Percentiles rank a stretch among this genome's conserved stretches.
Evolutionary conservation across 2,888 invertebrate species (phyloP).

Genomic region (Troides aeacus): DNA sequence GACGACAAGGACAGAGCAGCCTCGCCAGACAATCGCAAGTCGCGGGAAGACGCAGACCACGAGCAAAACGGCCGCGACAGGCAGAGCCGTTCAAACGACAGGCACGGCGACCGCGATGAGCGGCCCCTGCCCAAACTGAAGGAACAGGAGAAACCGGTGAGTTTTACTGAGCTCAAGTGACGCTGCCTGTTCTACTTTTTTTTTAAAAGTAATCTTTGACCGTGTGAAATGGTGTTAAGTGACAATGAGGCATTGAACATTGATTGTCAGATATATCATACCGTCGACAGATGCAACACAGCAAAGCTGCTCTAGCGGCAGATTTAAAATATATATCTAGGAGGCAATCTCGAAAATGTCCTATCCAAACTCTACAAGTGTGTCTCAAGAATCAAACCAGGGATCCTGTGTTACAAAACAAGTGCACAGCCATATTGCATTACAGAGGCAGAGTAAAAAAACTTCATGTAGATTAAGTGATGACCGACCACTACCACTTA

Average conservation of each 20-base stretch:
- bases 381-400: no score
- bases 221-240: neutral
- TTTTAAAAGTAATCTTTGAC: neutral
- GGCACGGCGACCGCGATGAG: conserved; percentile 53
- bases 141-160: conserved; percentile 86
- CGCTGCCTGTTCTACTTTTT: neutral
- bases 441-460: neutral
- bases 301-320: no score
- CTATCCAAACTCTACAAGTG: no score
- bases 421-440: no score
- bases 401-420: no score
- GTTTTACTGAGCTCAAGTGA: conserved; percentile 38
- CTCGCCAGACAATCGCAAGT: conserved; percentile 35
- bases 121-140: conserved; percentile 85
- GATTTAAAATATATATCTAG: no score
- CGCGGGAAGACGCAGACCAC: conserved; percentile 31
- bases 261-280: no score
- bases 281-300: no score
- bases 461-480: neutral
- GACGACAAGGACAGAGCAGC: conserved; percentile 38
- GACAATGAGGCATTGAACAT: no score
- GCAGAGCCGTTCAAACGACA: conserved; percentile 57
- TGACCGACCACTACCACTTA: no score
- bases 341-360: no score
- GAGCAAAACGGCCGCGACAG: conserved; percentile 57